Percentiles rank a stretch among this genome's conserved stretches.
Conservation (phyloP, 2,797 vertebrate species). For the Apogon hyalosoma region DNA sequence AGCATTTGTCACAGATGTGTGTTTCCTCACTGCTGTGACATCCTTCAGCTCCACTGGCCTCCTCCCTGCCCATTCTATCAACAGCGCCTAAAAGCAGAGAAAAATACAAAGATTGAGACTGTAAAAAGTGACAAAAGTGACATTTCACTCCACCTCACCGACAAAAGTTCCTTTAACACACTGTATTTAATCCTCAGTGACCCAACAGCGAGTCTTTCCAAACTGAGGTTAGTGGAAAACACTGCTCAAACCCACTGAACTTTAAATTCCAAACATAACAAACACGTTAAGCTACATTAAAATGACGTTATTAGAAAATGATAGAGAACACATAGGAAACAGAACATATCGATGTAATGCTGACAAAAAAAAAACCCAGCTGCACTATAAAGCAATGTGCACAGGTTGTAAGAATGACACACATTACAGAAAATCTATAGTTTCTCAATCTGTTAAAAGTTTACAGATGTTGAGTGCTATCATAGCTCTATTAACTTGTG, state of each 20-base stretch:
- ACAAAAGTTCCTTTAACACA: constrained; percentile 13
- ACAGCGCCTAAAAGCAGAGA: constrained; percentile 79
- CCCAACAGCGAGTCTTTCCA: background rate
- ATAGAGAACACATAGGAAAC: constrained; percentile 20
- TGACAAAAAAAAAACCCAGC: no score
- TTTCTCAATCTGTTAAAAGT: no score
- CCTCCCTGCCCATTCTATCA: constrained; percentile 82
- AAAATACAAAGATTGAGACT: constrained; percentile 59
- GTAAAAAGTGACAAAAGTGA: background rate
- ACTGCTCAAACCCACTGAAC: constrained; percentile 39
- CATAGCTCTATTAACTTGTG: background rate
- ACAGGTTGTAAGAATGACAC: no score
- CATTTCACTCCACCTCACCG: constrained; percentile 10
- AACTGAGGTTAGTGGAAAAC: constrained; percentile 22
- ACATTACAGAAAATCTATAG: no score
- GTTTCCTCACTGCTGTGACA: constrained; percentile 88
- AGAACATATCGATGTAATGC: background rate
- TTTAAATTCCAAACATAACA: constrained; percentile 42
- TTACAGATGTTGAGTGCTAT: no score
- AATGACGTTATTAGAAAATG: constrained; percentile 8
- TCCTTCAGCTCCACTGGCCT: constrained; percentile 82
- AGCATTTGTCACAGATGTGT: constrained; percentile 91
- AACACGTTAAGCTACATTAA: constrained; percentile 18
- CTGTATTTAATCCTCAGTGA: constrained; percentile 14
- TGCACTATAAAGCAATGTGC: no score